Evolutionary conservation across 1,140 invertebrate species (phyloP).

Genomic region (Scaptomyza montana): DNA sequence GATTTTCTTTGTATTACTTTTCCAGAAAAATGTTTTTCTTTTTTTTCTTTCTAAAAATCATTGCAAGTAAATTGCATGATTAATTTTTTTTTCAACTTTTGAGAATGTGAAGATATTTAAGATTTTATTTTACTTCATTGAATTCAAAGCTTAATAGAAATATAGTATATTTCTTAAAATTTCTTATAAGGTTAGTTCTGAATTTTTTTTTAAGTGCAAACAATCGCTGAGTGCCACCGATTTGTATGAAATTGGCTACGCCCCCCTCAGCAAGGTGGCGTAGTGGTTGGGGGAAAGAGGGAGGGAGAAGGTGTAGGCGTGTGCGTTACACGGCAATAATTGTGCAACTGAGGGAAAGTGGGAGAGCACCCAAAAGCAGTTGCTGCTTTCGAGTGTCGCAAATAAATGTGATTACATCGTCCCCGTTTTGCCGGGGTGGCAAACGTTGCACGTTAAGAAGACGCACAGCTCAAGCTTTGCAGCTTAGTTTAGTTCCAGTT

Average conservation of each 20-base stretch:
- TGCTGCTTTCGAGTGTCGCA: slow-evolving; percentile 46
- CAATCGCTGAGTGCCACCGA: slow-evolving; percentile 44
- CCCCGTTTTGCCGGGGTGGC: slow-evolving; percentile 18
- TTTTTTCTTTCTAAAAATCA: too few species aligned
- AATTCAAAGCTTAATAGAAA: too few species aligned
- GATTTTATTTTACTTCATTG: too few species aligned
- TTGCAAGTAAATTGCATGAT: too few species aligned
- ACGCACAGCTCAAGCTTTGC: slow-evolving; percentile 1
- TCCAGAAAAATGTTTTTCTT: too few species aligned
- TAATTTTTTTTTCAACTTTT: too few species aligned
- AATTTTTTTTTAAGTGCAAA: neutral
- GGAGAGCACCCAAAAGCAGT: slow-evolving; percentile 2
- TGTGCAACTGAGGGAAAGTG: slow-evolving; percentile 40
- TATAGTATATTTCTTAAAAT: too few species aligned
- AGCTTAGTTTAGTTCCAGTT: neutral
- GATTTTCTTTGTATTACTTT: too few species aligned
- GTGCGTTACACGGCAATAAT: slow-evolving; percentile 74
- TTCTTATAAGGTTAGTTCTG: too few species aligned
- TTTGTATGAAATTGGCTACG: slow-evolving; percentile 68
- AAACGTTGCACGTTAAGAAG: slow-evolving; percentile 6
- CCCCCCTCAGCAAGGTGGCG: neutral
- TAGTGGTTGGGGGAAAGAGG: neutral
- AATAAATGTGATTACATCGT: slow-evolving; percentile 78
- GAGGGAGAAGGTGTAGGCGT: slow-evolving; percentile 52
- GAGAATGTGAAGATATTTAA: too few species aligned